Evolutionary conservation across 2,113 vertebrate genomes (phyloP).

Genomic region (Tauraco erythrolophus): DNA sequence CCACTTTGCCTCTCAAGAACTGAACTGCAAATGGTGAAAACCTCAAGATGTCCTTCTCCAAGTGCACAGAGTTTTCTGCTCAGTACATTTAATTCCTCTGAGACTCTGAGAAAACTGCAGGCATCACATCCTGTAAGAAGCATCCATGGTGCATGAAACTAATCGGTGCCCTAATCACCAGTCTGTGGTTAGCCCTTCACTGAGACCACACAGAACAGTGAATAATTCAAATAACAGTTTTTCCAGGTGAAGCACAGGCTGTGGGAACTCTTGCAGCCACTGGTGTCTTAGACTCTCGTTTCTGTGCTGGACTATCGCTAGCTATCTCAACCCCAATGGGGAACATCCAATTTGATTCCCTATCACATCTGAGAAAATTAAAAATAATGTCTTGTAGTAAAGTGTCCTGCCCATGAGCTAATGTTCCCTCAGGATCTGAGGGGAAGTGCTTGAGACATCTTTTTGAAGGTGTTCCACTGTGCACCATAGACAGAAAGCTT

Average conservation of each 20-base stretch:
- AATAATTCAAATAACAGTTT: not conserved
- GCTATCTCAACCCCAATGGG: not conserved
- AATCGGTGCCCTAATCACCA: not conserved
- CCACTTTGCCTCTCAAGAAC: not conserved
- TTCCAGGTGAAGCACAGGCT: not conserved
- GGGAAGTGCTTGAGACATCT: not conserved
- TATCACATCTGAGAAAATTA: not conserved
- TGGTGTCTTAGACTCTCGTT: not conserved
- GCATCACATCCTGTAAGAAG: not conserved
- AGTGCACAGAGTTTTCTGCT: not conserved
- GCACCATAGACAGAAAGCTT: not conserved
- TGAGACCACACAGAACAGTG: fast-evolving
- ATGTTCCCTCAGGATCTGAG: not conserved
- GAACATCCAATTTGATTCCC: not conserved
- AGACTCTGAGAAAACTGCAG: not conserved
- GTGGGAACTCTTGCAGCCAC: not conserved
- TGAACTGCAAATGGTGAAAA: not conserved
- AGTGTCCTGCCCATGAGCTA: not conserved
- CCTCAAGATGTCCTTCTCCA: not conserved
- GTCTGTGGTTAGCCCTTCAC: not conserved
- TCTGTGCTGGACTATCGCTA: not conserved
- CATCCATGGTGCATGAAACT: not conserved
- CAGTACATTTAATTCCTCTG: not conserved
- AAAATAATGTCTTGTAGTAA: not conserved
- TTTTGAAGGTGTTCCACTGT: not conserved